Base-by-base conservation (phyloP, 30 jellyfish, hydroid and myxozoan genomes). In the Sanderia malayensis region DNA sequence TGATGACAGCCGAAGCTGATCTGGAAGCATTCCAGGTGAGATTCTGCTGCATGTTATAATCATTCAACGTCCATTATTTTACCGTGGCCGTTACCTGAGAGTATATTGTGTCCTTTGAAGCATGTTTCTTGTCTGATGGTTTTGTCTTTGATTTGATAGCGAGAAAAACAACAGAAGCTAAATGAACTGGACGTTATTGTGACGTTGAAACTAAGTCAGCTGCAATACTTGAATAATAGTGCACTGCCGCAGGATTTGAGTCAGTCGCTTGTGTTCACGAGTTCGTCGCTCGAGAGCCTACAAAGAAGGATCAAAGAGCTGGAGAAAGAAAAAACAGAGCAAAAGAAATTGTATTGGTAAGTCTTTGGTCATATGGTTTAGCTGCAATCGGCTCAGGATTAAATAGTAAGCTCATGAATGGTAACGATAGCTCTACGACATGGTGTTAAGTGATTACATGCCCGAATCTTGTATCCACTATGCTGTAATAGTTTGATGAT, bases 21-120 rank as follows among this genome's bases (percentile, higher is more conserved):
- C 87, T 93, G 3, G 99, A 93, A 70, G 95, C 96, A 0, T 93
- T 93, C 58, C 99, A 93, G 99, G 99, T 93, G 58, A 18, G 75
- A 15, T 62, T 62, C 11, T 41, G n/a, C n/a, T n/a, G n/a, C n/a
- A n/a, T n/a, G n/a, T n/a, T n/a, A n/a, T n/a, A n/a, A n/a, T n/a
- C n/a, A n/a, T n/a, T n/a, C n/a, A n/a, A n/a, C n/a, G n/a, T n/a
- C n/a, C n/a, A n/a, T n/a, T n/a, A n/a, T n/a, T n/a, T n/a, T n/a
- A n/a, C n/a, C n/a, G n/a, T n/a, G n/a, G n/a, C n/a, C n/a, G n/a
- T n/a, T n/a, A n/a, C n/a, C n/a, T n/a, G n/a, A n/a, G n/a, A n/a
- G n/a, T n/a, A n/a, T n/a, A n/a, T n/a, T n/a, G n/a, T n/a, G n/a
- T n/a, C n/a, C n/a, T n/a, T n/a, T n/a, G n/a, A n/a, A n/a, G n/a